A percentile compares a stretch with the other conserved stretches of the same genome.
Evolutionary conservation across 2,113 vertebrate species (phyloP).

Genomic region (Cacatua alba): DNA sequence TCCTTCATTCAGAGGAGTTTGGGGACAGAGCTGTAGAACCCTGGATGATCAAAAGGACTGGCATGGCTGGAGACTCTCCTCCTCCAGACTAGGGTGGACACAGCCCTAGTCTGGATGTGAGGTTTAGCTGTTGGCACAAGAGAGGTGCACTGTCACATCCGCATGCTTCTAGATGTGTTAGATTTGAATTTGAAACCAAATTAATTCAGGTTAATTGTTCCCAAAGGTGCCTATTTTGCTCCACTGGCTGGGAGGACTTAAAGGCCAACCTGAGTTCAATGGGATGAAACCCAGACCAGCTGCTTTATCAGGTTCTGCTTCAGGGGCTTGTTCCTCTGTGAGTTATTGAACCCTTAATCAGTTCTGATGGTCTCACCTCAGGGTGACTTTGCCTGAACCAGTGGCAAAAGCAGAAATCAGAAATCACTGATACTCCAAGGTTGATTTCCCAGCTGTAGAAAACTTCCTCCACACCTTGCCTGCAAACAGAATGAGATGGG

Average conservation of each 20-base stretch:
- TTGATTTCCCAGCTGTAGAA: neutral
- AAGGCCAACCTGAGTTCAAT: neutral
- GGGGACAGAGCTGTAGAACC: neutral
- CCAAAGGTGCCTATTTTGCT: neutral
- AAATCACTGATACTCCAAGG: neutral
- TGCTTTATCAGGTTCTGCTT: neutral
- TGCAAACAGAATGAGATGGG: accelerated
- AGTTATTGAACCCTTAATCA: neutral
- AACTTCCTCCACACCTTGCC: neutral
- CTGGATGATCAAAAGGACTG: neutral
- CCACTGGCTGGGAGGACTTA: neutral
- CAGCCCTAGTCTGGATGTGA: neutral
- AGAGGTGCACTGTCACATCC: neutral
- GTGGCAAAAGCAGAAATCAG: neutral
- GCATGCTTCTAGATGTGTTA: neutral
- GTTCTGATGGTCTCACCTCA: neutral
- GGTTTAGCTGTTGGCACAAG: neutral
- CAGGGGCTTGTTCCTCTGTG: neutral
- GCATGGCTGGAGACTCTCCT: neutral
- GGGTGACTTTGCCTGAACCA: neutral
- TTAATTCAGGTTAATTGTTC: neutral
- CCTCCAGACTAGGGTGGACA: neutral
- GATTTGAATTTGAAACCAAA: neutral
- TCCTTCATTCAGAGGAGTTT: neutral
- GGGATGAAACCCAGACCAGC: neutral